Base-by-base conservation (phyloP, 2,113 vertebrate genomes). In the Coreoperca whiteheadi region DNA sequence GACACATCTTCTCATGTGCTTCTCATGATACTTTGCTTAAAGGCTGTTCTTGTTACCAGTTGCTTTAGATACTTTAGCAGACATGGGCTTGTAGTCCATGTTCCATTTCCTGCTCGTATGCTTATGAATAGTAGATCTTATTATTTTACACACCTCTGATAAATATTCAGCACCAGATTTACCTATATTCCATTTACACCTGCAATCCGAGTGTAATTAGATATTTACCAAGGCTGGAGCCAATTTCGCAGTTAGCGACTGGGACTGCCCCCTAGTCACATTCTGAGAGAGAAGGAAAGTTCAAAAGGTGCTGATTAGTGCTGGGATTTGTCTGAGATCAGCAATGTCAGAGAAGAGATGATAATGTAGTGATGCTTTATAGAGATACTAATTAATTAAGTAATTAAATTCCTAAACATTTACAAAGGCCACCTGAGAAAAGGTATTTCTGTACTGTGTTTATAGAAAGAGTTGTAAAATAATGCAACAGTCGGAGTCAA, bases 171-270 rank as follows among this genome's bases (percentile, higher is more conserved):
- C 10, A 25, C 3, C 10, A 60, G 5, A 80, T 88, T 78, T 60
- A 74, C 59, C 79, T 74, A 57, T 66, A 57, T 25, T 25, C 8
- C 74, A 32, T 68, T 54, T 20, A 80, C 1, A 12, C 7, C 37
- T 20, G 68, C 54, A 73, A 56, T 50, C 69, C 83, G 57, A 16
- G 4, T 66, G 43, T 79, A 74, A 86, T 91, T 82, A 81, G 46
- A 9, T 53, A 73, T 39, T 81, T 56, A 75, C 18, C 6, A 37
- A 54, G 8, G 41, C 25, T 39, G 72, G 15, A 76, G 74, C 53
- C 60, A 75, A 64, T 23, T 71, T 85, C 0, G 4, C 21, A 73
- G 65, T 74, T 67, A 3, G 73, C 1, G 1, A 41, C 34, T 41
- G 57, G 20, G 21, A n/a, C 30, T 66, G 51, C 39, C 54, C 69